These are phyloP conservation scores for Eurytoma adleriae DNA, from an alignment of 2,888 invertebrate species.

Conservation along the genomic window DNA sequence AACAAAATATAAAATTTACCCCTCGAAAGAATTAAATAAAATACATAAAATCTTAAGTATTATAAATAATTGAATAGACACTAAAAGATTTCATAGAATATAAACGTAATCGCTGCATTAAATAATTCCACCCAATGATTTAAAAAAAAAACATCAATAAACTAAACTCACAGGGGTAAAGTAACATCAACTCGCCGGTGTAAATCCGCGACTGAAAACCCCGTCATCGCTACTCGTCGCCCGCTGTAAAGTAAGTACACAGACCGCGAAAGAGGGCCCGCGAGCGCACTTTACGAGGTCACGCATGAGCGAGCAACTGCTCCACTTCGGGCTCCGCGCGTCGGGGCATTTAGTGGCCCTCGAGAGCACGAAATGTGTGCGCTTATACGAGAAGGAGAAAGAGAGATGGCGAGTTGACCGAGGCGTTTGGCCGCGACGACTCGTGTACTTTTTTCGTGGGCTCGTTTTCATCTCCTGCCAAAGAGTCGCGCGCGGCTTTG, in stretches of 20 bases:
- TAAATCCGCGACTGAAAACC: too few relatives aligned
- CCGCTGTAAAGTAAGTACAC: neutral
- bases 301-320: conserved; percentile 50
- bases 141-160: too few relatives aligned
- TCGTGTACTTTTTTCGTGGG: conserved; percentile 10
- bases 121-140: too few relatives aligned
- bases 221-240: neutral
- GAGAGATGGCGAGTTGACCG: neutral
- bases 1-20: too few relatives aligned
- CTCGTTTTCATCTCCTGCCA: conserved; percentile 30
- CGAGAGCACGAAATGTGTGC: conserved; percentile 13
- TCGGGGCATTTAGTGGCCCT: conserved; percentile 44
- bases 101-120: too few relatives aligned
- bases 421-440: neutral
- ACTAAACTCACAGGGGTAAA: too few relatives aligned
- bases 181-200: too few relatives aligned
- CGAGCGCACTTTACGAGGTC: conserved; percentile 28
- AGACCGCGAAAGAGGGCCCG: neutral
- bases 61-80: too few relatives aligned
- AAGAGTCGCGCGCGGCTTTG: neutral
- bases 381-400: neutral
- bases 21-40: too few relatives aligned
- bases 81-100: too few relatives aligned
- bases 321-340: conserved; percentile 28
- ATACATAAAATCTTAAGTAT: too few relatives aligned